phyloP scores from a whole-genome alignment of 2,113 vertebrate genomes.

The Pterocles burchelli region DNA sequence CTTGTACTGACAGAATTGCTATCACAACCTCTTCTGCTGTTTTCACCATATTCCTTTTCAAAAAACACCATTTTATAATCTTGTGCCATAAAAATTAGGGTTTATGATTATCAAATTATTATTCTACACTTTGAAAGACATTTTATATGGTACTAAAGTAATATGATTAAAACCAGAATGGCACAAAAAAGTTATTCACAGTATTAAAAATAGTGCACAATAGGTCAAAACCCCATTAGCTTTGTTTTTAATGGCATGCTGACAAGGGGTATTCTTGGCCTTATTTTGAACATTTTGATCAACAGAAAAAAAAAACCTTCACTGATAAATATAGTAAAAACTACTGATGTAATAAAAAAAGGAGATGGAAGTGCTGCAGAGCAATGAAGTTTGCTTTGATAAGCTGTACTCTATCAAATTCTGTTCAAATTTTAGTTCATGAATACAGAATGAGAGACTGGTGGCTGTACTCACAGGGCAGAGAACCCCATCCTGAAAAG shows the following conservation, averaged over 20 bases:
- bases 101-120: background rate
- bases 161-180: background rate
- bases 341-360: background rate
- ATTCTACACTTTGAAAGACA: background rate
- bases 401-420: background rate
- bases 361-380: background rate
- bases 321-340: background rate
- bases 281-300: background rate
- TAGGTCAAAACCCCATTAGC: background rate
- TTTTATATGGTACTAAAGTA: background rate
- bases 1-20: background rate
- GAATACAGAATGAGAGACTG: background rate
- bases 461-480: background rate
- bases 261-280: background rate
- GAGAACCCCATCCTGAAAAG: background rate
- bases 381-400: background rate
- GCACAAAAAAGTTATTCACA: background rate
- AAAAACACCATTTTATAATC: background rate
- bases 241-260: background rate
- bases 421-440: background rate
- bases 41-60: background rate
- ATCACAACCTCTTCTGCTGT: background rate
- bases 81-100: background rate
- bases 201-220: background rate
- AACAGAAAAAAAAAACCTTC: background rate